Base-by-base conservation (phyloP, 2,888 invertebrate species). In the Meghimatium bilineatum region DNA sequence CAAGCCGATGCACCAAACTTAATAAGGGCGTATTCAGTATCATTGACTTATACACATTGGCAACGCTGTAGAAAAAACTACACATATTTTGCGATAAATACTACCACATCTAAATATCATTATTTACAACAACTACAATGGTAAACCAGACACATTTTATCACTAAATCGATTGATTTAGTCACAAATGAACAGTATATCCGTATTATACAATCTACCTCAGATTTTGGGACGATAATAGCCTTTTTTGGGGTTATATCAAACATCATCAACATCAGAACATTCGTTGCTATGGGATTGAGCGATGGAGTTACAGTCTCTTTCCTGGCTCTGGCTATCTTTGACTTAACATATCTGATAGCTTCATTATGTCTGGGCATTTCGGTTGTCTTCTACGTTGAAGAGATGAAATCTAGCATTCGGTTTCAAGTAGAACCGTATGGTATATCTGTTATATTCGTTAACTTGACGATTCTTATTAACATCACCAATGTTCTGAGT, bases 231-330 rank as follows among this genome's bases (percentile, higher is more conserved):
- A n/a, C n/a, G n/a, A n/a, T n/a, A n/a, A n/a, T n/a, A n/a, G n/a
- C 44, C 10, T 60, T 63, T 0, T 20, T 44, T 38, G 78, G 63
- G 3, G 23, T 63, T 8, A 14, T 49, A 1, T 72, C 44, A 44
- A 72, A 72, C 72, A 44, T 72, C 23, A 38, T 69, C 44, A 72
- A 72, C 44, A 72, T 72, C 44, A 72, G 72, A 72, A 72, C 44
- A 6, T 72, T 72, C 29, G n/a, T 38, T 49, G 10, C 29, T 3
- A 72, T 72, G 72, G 72, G 72, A 34, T n/a, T 72, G n/a, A 44
- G n/a, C 14, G 72, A 72, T n/a, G 72, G 72, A 26, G 44, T 72
- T n/a, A 72, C 72, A 14, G 72, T 72, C 1, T 72, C 44, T 72
- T 72, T 72, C 49, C 44, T 72, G 1, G 26, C 72, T n/a, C n/a